Evolutionary conservation across 2,113 vertebrate species (phyloP), one percentile per base, ranked within the genome.

Genomic region (Laticauda laticaudata): DNA sequence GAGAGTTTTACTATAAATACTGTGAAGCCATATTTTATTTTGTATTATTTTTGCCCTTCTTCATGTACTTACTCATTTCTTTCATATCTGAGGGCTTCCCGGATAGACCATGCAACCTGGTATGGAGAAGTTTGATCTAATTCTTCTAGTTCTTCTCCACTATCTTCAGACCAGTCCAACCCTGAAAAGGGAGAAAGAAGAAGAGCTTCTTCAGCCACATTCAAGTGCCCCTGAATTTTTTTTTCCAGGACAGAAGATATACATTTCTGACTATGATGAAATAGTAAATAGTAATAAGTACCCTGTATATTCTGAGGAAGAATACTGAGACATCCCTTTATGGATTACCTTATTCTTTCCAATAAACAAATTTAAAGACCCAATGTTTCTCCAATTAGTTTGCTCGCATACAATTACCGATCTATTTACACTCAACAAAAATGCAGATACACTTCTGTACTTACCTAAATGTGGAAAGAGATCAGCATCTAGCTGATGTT

Each of bases 151-250:
- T 99, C 98, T 93, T 99, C 99, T 94, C 98, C 98, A 92, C 99
- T 99, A 96, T 99, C 99, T 97, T 99, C 99, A 93, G 99, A 99
- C 99, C 99, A 99, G 97, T 99, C 99, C 97, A 99, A 96, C 90
- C 99, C 99, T 99, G 96, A 43, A 93, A 51, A 92, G 12, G 26
- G 12, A 3, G 59, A 48, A 95, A 88, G 57, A 87, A 91, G 92
- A 95, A 95, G 88, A 95, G 94, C 90, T 93, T 0, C 34, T 93
- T 26, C 9, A 18, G 34, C 5, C 26, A 81, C 88, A 23, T 43
- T 93, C 23, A 88, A 91, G 91, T 54, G 53, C 45, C n/a, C 91
- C 90, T 86, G 54, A 92, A 69, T n/a, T 93, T 93, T 15, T 29
- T 91, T 7, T 7, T n/a, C 61, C 55, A 93, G 53, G 87, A 59